Evolutionary conservation across 2,888 invertebrate species (phyloP).

Genomic region (Orthonevra nobilis): DNA sequence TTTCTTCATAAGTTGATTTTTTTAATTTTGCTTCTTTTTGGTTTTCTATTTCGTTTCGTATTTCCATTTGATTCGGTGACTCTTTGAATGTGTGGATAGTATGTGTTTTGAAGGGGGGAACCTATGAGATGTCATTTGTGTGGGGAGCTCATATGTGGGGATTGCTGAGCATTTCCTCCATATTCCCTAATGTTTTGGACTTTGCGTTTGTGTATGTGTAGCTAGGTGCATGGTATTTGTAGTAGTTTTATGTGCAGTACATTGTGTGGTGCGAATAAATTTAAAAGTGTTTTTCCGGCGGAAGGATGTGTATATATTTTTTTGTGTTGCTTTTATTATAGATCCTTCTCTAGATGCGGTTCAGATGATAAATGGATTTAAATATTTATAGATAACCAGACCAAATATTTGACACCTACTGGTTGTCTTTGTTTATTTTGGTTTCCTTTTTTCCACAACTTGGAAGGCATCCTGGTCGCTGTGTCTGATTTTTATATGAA

Average conservation of each 20-base stretch:
- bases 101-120: slow-evolving; percentile 10
- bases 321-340: not conserved
- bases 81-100: slow-evolving; percentile 47
- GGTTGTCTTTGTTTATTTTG: no score
- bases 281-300: slow-evolving; percentile 34
- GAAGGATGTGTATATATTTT: slow-evolving; percentile 34
- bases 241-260: not conserved
- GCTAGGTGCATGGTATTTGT: not conserved
- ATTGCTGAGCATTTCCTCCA: slow-evolving; percentile 18
- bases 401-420: slow-evolving; percentile 61
- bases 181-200: not conserved
- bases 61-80: slow-evolving; percentile 51
- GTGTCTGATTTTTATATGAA: no score
- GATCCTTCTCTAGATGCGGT: no score
- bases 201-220: not conserved
- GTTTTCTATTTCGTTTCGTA: slow-evolving; percentile 35
- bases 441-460: no score
- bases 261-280: no score
- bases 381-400: slow-evolving; percentile 49
- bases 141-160: slow-evolving; percentile 42
- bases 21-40: no score
- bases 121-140: slow-evolving; percentile 25
- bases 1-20: slow-evolving; percentile 11
- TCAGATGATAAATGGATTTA: slow-evolving; percentile 57
- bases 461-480: no score